Conservation (phyloP, 2,888 invertebrate genomes). For the Penaeus monodon region DNA sequence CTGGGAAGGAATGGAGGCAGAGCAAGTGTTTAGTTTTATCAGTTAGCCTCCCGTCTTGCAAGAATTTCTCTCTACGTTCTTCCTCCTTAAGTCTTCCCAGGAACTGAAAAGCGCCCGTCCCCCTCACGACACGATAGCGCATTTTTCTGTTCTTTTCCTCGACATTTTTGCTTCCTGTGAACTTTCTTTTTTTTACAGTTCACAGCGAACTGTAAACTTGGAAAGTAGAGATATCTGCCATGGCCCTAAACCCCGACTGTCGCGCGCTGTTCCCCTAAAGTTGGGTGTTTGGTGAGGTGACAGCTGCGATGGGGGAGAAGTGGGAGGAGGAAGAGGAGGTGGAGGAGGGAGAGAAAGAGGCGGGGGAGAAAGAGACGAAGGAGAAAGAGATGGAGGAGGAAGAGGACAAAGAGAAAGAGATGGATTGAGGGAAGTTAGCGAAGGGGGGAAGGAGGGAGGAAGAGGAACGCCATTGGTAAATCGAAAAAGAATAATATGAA, state of each 20-base stretch:
- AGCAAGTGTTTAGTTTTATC: too few species aligned
- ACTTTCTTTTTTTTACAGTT: constrained; percentile 34
- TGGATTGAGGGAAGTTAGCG: background rate
- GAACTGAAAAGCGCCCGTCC: background rate
- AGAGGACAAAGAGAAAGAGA: background rate
- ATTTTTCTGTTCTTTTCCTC: constrained; percentile 19
- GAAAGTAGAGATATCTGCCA: constrained; percentile 52
- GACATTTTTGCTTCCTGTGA: constrained; percentile 16
- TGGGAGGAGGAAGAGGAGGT: constrained; percentile 15
- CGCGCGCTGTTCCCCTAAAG: constrained; percentile 51
- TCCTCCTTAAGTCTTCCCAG: background rate
- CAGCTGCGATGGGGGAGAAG: constrained; percentile 38
- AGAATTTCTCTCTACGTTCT: background rate
- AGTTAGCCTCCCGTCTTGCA: too few species aligned
- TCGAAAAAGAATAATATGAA: constrained; percentile 11
- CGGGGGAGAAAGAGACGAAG: background rate
- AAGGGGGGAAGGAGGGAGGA: background rate
- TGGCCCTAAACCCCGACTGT: constrained; percentile 47
- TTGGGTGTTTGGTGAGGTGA: constrained; percentile 55
- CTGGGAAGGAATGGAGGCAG: too few species aligned
- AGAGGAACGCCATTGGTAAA: background rate
- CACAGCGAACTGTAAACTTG: constrained; percentile 42
- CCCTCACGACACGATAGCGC: background rate
- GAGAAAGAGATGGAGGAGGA: background rate
- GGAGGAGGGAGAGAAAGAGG: constrained; percentile 8